Percentiles rank a stretch among this genome's conserved stretches.
These are phyloP conservation scores for Coenonympha arcania DNA, from an alignment of 2,888 invertebrate genomes.

Conservation along the genomic window DNA sequence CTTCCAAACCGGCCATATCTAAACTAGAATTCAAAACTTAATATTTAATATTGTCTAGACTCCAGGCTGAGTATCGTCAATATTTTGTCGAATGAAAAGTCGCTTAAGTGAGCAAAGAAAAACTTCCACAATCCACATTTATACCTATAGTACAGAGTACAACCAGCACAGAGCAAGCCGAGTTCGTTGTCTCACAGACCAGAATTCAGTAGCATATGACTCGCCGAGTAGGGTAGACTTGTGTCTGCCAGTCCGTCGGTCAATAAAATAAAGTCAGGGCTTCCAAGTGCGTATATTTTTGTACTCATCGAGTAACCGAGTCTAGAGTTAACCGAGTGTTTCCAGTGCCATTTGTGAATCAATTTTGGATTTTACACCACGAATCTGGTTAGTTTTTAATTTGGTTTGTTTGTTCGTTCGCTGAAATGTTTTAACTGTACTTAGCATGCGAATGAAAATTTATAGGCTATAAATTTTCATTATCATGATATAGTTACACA, in stretches of 20 bases:
- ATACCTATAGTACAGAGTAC: conserved; percentile 32
- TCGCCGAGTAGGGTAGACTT: conserved; percentile 24
- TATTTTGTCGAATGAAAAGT: not conserved
- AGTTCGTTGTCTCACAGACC: conserved; percentile 45
- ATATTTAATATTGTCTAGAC: too few species aligned
- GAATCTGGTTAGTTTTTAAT: conserved; percentile 5
- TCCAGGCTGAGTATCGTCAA: not conserved
- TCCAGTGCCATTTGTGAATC: conserved; percentile 10
- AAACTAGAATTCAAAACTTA: too few species aligned
- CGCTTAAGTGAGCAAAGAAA: not conserved
- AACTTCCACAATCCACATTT: not conserved
- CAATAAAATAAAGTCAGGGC: conserved; percentile 36
- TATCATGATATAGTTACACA: not conserved
- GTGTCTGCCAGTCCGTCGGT: conserved; percentile 29
- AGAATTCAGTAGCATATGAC: conserved; percentile 40
- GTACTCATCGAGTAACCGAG: conserved; percentile 25
- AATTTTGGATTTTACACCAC: conserved; percentile 7
- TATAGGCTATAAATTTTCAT: not conserved
- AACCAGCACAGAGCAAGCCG: conserved; percentile 33
- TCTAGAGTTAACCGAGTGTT: conserved; percentile 7
- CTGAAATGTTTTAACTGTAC: not conserved
- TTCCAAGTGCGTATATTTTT: conserved; percentile 35
- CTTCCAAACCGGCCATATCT: too few species aligned
- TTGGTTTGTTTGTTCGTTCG: not conserved
- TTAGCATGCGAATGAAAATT: not conserved